Evolutionary conservation across 1,140 invertebrate genomes (phyloP).

Genomic region (Ridgeia piscesae): DNA sequence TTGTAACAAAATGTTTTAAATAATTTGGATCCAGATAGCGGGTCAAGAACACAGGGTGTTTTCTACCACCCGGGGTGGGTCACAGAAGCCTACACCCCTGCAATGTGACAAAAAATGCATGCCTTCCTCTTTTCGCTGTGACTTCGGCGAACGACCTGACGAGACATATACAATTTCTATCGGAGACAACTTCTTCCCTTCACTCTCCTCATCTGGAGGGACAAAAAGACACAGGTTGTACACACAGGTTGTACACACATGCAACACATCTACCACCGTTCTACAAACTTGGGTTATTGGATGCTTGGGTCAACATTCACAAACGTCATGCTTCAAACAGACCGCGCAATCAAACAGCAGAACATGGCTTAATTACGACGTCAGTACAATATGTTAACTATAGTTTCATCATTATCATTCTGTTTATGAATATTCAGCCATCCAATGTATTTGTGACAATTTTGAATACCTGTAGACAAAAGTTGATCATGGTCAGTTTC

Average conservation of each 20-base stretch:
- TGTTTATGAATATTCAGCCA: too few relatives aligned
- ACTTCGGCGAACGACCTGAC: neutral
- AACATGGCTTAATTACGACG: neutral
- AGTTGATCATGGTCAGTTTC: too few relatives aligned
- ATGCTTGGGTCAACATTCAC: neutral
- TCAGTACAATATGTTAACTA: too few relatives aligned
- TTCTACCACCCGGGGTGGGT: neutral
- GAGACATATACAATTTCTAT: conserved; percentile 3
- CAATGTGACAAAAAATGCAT: neutral
- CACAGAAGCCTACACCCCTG: neutral
- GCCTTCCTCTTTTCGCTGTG: neutral
- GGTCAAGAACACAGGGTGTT: neutral
- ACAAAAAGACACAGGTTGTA: neutral
- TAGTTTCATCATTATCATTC: too few relatives aligned
- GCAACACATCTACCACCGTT: neutral
- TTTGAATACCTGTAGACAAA: too few relatives aligned
- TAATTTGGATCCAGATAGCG: too few relatives aligned
- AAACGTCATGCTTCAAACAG: neutral
- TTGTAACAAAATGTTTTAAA: neutral
- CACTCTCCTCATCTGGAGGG: neutral
- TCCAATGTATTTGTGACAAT: too few relatives aligned
- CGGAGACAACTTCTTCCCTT: neutral
- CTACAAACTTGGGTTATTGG: neutral
- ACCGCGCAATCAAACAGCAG: neutral
- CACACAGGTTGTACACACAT: conserved; percentile 3